These are phyloP conservation scores for Chelonus insularis DNA, from an alignment of 1,140 invertebrate species.

Conservation along the genomic window DNA sequence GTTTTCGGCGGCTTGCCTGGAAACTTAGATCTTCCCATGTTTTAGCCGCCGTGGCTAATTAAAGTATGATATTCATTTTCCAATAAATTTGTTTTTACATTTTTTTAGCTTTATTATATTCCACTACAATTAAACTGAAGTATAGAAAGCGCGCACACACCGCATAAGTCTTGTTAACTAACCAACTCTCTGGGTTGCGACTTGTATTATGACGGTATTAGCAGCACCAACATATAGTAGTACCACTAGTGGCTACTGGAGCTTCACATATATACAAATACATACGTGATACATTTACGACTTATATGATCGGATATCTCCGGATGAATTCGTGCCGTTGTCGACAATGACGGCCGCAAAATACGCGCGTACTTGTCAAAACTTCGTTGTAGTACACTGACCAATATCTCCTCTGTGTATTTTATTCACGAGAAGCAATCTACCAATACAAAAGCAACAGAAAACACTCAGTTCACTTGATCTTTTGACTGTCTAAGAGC, in stretches of 20 bases:
- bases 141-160: conserved; percentile 3
- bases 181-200: background rate
- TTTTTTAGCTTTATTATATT: background rate
- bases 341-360: conserved; percentile 26
- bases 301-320: conserved; percentile 23
- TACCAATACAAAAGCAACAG: too few species aligned
- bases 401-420: too few species aligned
- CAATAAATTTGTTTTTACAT: conserved; percentile 5
- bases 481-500: too few species aligned
- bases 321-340: conserved; percentile 21
- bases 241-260: background rate
- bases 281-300: background rate
- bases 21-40: conserved; percentile 74
- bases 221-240: background rate
- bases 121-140: background rate
- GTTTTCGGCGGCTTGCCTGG: conserved; percentile 83
- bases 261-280: background rate
- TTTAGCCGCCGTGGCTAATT: conserved; percentile 32
- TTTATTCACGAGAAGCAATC: too few species aligned
- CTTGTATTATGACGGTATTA: conserved; percentile 9
- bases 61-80: background rate
- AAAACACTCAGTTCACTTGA: too few species aligned
- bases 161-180: conserved; percentile 2
- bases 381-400: too few species aligned
- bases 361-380: conserved; percentile 35